Base-by-base conservation (phyloP, 1,140 invertebrate species). In the Eriocheir sinensis region DNA sequence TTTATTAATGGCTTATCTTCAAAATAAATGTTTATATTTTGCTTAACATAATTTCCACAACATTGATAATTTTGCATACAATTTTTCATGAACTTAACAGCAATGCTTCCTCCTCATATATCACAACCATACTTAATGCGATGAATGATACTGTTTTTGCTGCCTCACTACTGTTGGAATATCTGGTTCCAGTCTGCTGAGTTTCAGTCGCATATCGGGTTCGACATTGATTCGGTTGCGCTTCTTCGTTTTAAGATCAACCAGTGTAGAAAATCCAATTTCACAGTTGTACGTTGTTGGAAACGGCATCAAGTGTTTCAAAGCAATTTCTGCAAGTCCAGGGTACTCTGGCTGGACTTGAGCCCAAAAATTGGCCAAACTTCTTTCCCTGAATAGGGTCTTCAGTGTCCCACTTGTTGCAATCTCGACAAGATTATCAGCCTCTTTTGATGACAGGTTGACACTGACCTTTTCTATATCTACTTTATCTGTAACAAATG, bases 231-330 rank as follows among this genome's bases (percentile, higher is more conserved):
- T 89, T 89, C 40, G 86, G 40, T 89, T 89, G 86, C 38, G 40
- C 86, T 41, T 89, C 30, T 44, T 89, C 8, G 86, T 89, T 44
- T 89, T 89, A 38, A 89, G 86, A 38, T 85, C 81, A 85, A 85
- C 32, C 32, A 85, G 81, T 34, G 81, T 85, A 21, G 32, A 85
- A 85, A 85, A 85, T 85, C 81, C 38, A 85, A 85, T 40, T 15
- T 85, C 81, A 34, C 81, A 85, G 81, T 85, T 85, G 32, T 85
- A 85, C 32, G 86, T 48, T 89, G 86, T 89, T 40, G 86, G 86
- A 38, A 89, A 89, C 86, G 86, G 86, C 86, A 89, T 89, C 86
- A 89, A 44, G 86, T 89, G 86, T 15, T 15, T 89, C 86, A 89
- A 89, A 89, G 86, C 41, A 3, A 40, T 44, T 89, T 89, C 86